Evolutionary conservation across 1,140 invertebrate genomes (phyloP).

Genomic region (Steinernema khuongi): DNA sequence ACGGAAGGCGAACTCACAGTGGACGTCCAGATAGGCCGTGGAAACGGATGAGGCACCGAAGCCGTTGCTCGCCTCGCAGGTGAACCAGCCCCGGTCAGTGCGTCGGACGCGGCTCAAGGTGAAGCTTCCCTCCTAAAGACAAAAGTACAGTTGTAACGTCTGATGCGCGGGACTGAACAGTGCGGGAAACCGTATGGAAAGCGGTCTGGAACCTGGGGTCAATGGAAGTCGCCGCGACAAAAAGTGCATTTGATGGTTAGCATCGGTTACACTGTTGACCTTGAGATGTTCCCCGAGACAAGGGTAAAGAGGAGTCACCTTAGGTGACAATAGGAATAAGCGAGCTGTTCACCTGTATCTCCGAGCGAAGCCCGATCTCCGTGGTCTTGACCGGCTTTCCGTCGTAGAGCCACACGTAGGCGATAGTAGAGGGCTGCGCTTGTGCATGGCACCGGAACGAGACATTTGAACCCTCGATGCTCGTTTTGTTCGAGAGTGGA

Average conservation of each 20-base stretch:
- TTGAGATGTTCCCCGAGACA: neutral
- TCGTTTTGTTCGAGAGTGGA: constrained; percentile 46
- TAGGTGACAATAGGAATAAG: constrained; percentile 18
- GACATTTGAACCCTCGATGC: constrained; percentile 45
- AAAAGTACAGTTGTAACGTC: neutral
- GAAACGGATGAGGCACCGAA: constrained; percentile 24
- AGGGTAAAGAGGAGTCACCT: neutral
- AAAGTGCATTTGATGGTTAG: constrained; percentile 13
- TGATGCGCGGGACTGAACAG: neutral
- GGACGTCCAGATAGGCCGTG: constrained; percentile 46
- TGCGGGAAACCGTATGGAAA: neutral
- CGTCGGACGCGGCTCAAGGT: constrained; percentile 39
- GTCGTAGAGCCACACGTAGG: constrained; percentile 44
- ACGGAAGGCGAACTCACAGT: constrained; percentile 38
- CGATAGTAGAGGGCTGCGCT: constrained; percentile 30
- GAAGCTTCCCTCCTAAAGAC: constrained; percentile 51
- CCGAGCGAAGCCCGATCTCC: constrained; percentile 25
- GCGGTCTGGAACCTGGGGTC: neutral
- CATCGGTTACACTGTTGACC: constrained; percentile 7
- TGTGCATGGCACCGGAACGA: constrained; percentile 50
- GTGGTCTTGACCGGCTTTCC: constrained; percentile 34
- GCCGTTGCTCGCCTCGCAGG: constrained; percentile 43
- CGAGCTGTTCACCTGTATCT: constrained; percentile 31
- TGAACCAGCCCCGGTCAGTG: constrained; percentile 45
- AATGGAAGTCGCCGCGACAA: neutral